phyloP scores from a whole-genome alignment of 2,797 vertebrate genomes.

The Enoplosus armatus region DNA sequence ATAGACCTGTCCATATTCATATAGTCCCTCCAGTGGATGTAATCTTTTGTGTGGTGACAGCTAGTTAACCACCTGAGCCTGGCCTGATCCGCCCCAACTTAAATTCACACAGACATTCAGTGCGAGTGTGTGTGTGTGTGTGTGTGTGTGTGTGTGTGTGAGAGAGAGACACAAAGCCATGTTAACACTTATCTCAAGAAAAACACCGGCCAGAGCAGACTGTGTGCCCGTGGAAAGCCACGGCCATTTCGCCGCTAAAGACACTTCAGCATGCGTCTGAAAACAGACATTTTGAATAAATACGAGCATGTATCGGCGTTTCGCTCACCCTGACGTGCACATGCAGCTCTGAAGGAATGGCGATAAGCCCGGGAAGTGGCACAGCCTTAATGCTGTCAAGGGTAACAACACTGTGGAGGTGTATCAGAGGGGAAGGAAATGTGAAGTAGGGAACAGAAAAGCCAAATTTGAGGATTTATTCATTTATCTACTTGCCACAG shows the following conservation, averaged over 20 bases:
- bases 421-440: slow-evolving; percentile 29
- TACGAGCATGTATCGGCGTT: slow-evolving; percentile 8
- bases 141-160: not conserved
- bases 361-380: slow-evolving; percentile 26
- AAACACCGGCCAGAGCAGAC: not conserved
- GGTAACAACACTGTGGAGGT: slow-evolving; percentile 31
- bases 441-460: not conserved
- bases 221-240: not conserved
- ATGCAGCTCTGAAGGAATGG: not conserved
- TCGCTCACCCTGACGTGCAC: not conserved
- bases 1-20: slow-evolving; percentile 79
- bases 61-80: slow-evolving; percentile 65
- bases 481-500: slow-evolving; percentile 10
- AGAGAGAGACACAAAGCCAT: slow-evolving; percentile 15
- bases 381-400: slow-evolving; percentile 34
- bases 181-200: slow-evolving; percentile 11
- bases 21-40: slow-evolving; percentile 30
- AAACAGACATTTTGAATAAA: slow-evolving; percentile 31
- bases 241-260: slow-evolving; percentile 20
- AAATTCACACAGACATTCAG: slow-evolving; percentile 61
- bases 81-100: slow-evolving; percentile 39
- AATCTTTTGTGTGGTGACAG: slow-evolving; percentile 72
- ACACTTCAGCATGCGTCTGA: slow-evolving; percentile 20
- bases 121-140: not conserved
- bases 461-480: slow-evolving; percentile 16